These are phyloP conservation scores for Nasua narica DNA, from an alignment of 2,797 vertebrate species.

Conservation along the genomic window DNA sequence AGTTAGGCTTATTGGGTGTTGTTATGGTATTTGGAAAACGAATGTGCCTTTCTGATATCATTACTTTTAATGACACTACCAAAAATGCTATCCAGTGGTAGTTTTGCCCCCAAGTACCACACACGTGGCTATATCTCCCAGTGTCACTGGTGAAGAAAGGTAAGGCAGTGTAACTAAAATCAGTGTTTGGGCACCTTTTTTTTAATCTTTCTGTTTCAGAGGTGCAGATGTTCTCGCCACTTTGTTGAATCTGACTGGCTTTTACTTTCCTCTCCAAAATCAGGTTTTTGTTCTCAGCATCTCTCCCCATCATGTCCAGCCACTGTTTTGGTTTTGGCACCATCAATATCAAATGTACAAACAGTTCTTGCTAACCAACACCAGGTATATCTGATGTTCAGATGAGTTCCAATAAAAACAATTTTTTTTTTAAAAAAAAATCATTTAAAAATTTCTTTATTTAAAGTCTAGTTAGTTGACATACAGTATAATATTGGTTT, in stretches of 20 bases:
- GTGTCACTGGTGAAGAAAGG: background rate
- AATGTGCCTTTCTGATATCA: background rate
- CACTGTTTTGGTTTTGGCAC: slow-evolving; percentile 88
- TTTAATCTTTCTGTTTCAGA: background rate
- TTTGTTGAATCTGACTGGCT: slow-evolving; percentile 77
- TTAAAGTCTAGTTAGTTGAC: background rate
- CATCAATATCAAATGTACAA: slow-evolving; percentile 92
- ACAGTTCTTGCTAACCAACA: slow-evolving; percentile 91
- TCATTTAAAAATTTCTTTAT: background rate
- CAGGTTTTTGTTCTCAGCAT: slow-evolving; percentile 65
- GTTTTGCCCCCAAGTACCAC: background rate
- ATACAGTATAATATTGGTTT: background rate
- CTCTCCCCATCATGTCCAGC: slow-evolving; percentile 80
- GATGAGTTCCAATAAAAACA: slow-evolving; percentile 92
- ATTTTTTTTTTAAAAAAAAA: slow-evolving; percentile 84
- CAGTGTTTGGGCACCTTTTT: background rate
- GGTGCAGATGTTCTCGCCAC: background rate
- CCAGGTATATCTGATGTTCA: slow-evolving; percentile 95
- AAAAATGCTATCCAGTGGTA: background rate
- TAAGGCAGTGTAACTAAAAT: background rate
- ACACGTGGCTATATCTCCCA: background rate
- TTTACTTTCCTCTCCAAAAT: slow-evolving; percentile 70
- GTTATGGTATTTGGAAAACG: background rate
- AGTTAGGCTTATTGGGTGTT: background rate
- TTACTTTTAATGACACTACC: background rate